Conservation (phyloP, 2,113 vertebrate species). For the Sardina pilchardus region DNA sequence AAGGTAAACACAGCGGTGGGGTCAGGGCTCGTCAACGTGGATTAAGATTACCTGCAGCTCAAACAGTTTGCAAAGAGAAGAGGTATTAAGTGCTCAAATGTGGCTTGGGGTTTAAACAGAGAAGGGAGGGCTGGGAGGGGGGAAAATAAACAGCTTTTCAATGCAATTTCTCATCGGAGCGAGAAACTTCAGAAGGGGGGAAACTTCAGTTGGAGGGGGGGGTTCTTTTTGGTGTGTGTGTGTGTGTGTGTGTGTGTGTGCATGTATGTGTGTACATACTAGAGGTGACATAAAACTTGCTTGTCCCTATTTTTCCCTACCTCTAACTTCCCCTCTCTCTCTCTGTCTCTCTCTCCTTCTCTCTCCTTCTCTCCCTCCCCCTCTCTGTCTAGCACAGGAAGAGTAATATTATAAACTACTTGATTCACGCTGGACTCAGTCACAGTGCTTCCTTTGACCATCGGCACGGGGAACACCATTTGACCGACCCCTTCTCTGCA, state of each 20-base stretch:
- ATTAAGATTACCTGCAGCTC: constrained; percentile 62
- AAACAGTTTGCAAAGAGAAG: constrained; percentile 59
- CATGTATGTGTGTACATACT: neutral
- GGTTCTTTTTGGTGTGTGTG: neutral
- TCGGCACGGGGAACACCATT: neutral
- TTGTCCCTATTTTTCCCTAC: neutral
- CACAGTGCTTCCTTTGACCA: constrained; percentile 57
- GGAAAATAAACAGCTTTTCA: constrained; percentile 69
- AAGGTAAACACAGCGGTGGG: constrained; percentile 59
- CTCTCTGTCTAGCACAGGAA: constrained; percentile 57
- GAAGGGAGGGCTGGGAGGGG: constrained; percentile 21
- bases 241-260: neutral
- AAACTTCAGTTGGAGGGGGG: neutral
- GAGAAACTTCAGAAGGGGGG: constrained; percentile 55
- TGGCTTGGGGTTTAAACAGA: constrained; percentile 62
- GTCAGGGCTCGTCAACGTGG: constrained; percentile 57
- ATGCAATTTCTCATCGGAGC: constrained; percentile 61
- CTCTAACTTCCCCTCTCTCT: neutral
- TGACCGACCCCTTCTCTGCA: constrained; percentile 6
- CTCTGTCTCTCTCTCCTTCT: neutral
- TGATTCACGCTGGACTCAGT: constrained; percentile 50
- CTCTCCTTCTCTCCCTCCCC: neutral
- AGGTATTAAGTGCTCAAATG: constrained; percentile 65
- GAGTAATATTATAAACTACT: constrained; percentile 54
- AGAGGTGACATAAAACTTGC: neutral